These are phyloP conservation scores for Morus bassanus DNA, from an alignment of 2,797 vertebrate species.

Conservation along the genomic window DNA sequence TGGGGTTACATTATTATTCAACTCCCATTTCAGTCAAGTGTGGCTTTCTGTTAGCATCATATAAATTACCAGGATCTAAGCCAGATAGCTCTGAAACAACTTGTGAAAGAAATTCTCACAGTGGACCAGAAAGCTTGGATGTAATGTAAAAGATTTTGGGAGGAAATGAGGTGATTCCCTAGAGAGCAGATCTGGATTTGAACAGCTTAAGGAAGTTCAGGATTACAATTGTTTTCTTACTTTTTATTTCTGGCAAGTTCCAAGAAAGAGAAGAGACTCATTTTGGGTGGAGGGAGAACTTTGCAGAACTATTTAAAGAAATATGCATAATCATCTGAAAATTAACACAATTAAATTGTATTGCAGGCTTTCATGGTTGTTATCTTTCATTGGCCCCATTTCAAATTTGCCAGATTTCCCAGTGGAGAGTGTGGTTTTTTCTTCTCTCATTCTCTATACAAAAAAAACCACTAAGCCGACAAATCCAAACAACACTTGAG, in stretches of 20 bases:
- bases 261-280: background rate
- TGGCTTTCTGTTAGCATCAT: background rate
- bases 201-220: conserved; percentile 5
- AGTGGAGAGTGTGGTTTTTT: background rate
- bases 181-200: conserved; percentile 11
- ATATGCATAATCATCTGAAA: background rate
- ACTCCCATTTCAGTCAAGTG: background rate
- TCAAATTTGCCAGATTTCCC: conserved; percentile 16
- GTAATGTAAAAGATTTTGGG: background rate
- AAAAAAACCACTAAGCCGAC: background rate
- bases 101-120: background rate
- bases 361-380: background rate
- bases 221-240: background rate
- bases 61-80: background rate
- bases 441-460: background rate
- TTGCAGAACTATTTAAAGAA: conserved; percentile 2
- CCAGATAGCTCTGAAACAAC: background rate
- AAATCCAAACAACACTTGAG: background rate
- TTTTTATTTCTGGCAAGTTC: background rate
- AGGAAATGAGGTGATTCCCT: conserved; percentile 31
- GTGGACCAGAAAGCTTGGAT: background rate
- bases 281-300: background rate
- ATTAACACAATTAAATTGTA: background rate
- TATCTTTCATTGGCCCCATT: conserved; percentile 25
- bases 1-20: background rate